Evolutionary conservation across 1,140 invertebrate species (phyloP).

Genomic region (Leptopilina clavipes): DNA sequence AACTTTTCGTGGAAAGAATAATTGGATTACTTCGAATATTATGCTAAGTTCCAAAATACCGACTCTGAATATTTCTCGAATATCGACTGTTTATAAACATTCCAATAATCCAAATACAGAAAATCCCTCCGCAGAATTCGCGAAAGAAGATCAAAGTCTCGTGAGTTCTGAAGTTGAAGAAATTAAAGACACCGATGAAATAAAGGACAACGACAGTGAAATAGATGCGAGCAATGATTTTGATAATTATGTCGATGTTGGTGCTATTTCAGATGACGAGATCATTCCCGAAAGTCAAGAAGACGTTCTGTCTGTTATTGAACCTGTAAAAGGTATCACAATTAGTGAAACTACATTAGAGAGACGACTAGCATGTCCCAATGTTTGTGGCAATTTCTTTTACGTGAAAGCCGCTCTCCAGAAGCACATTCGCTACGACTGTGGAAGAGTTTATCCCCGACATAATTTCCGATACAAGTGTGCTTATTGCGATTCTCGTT

Average conservation of each 20-base stretch:
- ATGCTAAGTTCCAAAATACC: not conserved
- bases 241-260: conserved; percentile 6
- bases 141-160: too few relatives aligned
- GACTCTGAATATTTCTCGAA: not conserved
- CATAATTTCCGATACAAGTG: conserved; percentile 2
- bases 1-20: not conserved
- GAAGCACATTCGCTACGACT: not conserved
- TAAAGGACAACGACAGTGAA: not conserved
- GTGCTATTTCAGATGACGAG: not conserved
- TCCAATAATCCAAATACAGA: too few relatives aligned
- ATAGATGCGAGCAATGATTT: not conserved
- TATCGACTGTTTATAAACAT: too few relatives aligned
- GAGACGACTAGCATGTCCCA: conserved; percentile 15
- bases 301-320: not conserved
- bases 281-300: not conserved
- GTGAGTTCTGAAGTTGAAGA: not conserved
- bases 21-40: not conserved
- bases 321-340: not conserved
- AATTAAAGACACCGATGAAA: not conserved
- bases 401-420: conserved; percentile 1
- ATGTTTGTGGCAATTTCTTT: conserved; percentile 4
- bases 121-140: too few relatives aligned
- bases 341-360: not conserved
- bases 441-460: conserved; percentile 6
- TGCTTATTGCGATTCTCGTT: conserved; percentile 12